A percentile compares a stretch with the other conserved stretches of the same genome.
Evolutionary conservation across 2,797 vertebrate species (phyloP).

Genomic region (Micrastur ruficollis): DNA sequence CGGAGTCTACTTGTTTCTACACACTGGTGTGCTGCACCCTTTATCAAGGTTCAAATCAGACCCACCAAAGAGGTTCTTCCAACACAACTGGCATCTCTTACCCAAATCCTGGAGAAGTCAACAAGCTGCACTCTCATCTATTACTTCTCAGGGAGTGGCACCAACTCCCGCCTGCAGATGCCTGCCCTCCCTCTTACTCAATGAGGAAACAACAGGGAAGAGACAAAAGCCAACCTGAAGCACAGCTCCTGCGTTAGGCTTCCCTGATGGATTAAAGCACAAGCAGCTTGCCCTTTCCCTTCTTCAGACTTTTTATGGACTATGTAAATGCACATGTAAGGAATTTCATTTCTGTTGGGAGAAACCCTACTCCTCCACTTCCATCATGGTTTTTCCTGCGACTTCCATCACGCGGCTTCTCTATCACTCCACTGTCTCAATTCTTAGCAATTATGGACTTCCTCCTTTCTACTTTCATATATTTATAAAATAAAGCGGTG

Average conservation of each 20-base stretch:
- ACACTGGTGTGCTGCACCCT: background rate
- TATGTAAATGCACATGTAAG: background rate
- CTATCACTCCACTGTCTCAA: background rate
- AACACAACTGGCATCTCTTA: background rate
- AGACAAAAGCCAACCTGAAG: background rate
- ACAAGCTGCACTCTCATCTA: background rate
- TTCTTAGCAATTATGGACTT: background rate
- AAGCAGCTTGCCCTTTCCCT: background rate
- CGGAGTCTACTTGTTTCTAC: background rate
- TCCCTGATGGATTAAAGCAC: background rate
- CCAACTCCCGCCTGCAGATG: background rate
- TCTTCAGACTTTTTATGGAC: background rate
- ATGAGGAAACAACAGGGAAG: background rate
- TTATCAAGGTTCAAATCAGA: constrained; percentile 27
- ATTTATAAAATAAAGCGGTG: background rate
- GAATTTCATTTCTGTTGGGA: background rate
- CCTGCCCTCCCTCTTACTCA: background rate
- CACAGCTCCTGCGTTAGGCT: background rate
- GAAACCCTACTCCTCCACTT: background rate
- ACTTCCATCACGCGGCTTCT: background rate
- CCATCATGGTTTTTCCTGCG: accelerated
- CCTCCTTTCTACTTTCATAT: background rate
- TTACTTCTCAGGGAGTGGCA: background rate
- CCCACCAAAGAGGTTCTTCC: constrained; percentile 52
- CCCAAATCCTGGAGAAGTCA: background rate